These are phyloP conservation scores for Onthophagus taurus DNA, from an alignment of 1,140 invertebrate species.

Conservation along the genomic window DNA sequence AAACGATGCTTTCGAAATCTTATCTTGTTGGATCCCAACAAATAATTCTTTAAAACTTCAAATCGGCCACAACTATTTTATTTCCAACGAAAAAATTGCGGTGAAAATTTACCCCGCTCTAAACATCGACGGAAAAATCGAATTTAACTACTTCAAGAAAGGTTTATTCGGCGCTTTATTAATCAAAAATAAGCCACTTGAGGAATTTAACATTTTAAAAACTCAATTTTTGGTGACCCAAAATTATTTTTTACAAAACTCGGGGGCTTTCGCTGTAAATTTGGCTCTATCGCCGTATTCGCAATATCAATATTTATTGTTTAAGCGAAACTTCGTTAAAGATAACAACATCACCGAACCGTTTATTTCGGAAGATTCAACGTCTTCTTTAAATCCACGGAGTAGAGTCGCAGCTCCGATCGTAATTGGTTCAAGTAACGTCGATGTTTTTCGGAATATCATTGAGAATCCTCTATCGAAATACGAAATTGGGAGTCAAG, in stretches of 20 bases:
- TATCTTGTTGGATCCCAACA: conserved; percentile 64
- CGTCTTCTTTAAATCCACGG: conserved; percentile 66
- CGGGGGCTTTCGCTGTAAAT: conserved; percentile 78
- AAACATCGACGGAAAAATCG: conserved; percentile 68
- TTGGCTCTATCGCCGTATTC: conserved; percentile 82
- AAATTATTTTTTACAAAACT: conserved; percentile 83
- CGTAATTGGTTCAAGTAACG: conserved; percentile 83
- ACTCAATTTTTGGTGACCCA: conserved; percentile 69
- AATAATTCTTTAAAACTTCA: conserved; percentile 54
- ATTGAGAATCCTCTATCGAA: conserved; percentile 82
- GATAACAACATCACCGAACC: conserved; percentile 84
- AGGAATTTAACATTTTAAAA: conserved; percentile 59
- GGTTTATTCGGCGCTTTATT: conserved; percentile 76
- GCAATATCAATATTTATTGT: conserved; percentile 64
- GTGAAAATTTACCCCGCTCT: conserved; percentile 76
- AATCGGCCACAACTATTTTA: conserved; percentile 79
- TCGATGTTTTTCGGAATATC: conserved; percentile 83
- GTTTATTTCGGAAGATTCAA: conserved; percentile 57
- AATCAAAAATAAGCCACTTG: conserved; percentile 70
- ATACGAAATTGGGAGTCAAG: conserved; percentile 92
- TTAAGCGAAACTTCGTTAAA: conserved; percentile 81
- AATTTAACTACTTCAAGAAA: conserved; percentile 79
- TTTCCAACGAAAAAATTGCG: conserved; percentile 63
- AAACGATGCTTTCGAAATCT: conserved; percentile 65
- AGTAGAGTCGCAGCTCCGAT: conserved; percentile 83